A percentile compares a stretch with the other conserved stretches of the same genome.
Conservation (phyloP, 2,888 invertebrate genomes). For the Euzophera pinguis region DNA sequence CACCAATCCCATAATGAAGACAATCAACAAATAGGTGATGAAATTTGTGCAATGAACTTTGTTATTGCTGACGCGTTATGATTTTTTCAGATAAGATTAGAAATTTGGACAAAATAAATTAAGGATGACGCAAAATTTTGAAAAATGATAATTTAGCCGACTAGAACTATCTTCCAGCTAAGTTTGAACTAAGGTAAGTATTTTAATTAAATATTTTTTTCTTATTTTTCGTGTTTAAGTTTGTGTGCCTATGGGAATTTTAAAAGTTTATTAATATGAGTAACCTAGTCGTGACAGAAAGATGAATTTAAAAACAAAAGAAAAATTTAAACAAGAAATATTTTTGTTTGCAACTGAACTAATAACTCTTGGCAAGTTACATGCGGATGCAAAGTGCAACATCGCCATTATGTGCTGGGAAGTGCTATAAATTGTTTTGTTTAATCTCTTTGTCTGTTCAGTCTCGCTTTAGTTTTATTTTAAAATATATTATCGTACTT, state of each 20-base stretch:
- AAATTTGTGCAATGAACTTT: background rate
- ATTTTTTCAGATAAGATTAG: background rate
- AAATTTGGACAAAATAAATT: no score
- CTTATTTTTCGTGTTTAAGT: no score
- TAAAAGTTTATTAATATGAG: no score
- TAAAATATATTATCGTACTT: no score
- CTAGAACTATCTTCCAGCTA: background rate
- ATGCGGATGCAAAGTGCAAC: constrained; percentile 6
- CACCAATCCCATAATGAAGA: background rate
- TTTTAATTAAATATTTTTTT: no score
- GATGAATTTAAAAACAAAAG: no score
- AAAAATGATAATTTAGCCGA: background rate
- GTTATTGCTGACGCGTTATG: background rate
- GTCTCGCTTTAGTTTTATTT: no score
- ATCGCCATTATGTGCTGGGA: background rate
- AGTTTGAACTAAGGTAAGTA: no score
- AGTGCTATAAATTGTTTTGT: constrained; percentile 3
- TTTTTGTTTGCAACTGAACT: background rate
- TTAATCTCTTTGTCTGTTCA: background rate
- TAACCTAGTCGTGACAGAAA: no score
- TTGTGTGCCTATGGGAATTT: no score
- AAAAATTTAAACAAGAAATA: background rate
- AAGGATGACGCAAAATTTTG: no score
- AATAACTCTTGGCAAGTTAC: background rate
- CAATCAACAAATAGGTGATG: background rate